These are phyloP conservation scores for Cheilosia scutellata DNA, from an alignment of 2,888 invertebrate genomes.

Conservation along the genomic window DNA sequence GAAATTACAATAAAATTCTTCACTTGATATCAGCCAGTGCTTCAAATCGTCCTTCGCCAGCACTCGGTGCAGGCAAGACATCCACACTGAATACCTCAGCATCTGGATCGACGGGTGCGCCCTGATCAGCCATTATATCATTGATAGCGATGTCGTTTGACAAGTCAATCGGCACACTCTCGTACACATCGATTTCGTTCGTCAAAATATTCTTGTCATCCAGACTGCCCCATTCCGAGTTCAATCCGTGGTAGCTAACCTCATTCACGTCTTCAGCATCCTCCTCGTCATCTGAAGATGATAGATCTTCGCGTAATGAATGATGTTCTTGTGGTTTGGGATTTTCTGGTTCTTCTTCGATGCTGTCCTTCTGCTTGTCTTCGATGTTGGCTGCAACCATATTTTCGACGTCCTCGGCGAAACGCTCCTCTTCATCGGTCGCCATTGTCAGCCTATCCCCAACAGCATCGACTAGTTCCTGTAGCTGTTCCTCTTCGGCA, in stretches of 20 bases:
- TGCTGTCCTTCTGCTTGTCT: constrained; percentile 1
- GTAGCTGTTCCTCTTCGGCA: constrained; percentile 33
- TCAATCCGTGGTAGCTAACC: constrained; percentile 79
- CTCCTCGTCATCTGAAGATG: constrained; percentile 80
- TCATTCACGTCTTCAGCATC: constrained; percentile 62
- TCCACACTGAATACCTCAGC: constrained; percentile 81
- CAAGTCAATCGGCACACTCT: constrained; percentile 81
- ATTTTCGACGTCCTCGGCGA: constrained; percentile 46
- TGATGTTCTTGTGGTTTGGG: constrained; percentile 1
- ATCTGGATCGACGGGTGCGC: constrained; percentile 82
- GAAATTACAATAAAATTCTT: constrained; percentile 4
- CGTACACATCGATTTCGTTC: constrained; percentile 81
- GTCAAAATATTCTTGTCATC: constrained; percentile 80
- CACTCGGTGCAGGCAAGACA: constrained; percentile 22
- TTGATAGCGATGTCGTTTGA: constrained; percentile 84
- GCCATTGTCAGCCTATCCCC: constrained; percentile 54
- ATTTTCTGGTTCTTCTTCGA: constrained; percentile 23
- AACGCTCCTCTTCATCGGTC: constrained; percentile 25
- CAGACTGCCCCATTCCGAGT: constrained; percentile 80
- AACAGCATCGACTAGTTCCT: constrained; percentile 46
- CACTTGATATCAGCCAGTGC: constrained; percentile 56
- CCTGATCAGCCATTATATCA: constrained; percentile 81
- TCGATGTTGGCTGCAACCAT: constrained; percentile 27
- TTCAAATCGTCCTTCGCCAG: constrained; percentile 34
- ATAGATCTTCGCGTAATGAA: constrained; percentile 79